Conservation (phyloP, 37 sponge, comb jelly and placozoan genomes). For the Hexactinellida sp. region DNA sequence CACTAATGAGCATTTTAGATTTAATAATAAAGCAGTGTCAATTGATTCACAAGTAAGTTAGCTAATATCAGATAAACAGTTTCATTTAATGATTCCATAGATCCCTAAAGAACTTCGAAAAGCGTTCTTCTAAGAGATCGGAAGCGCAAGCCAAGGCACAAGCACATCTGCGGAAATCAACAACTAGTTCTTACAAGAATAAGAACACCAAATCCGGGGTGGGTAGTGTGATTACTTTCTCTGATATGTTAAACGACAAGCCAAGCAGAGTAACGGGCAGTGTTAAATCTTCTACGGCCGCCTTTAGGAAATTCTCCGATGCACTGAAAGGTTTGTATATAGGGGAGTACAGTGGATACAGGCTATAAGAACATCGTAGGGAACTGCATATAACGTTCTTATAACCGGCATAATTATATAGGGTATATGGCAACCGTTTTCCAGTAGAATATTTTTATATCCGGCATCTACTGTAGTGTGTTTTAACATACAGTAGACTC, state of each 20-base stretch:
- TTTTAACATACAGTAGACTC: no score
- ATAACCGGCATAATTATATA: no score
- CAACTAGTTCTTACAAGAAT: background rate
- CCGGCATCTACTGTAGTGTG: no score
- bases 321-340: background rate
- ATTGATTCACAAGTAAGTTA: no score
- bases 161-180: conserved; percentile 1
- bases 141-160: conserved; percentile 2
- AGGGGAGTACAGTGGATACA: no score
- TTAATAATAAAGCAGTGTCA: no score
- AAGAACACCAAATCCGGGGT: background rate
- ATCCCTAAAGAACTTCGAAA: background rate
- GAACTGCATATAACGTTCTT: no score
- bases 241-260: background rate
- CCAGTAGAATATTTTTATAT: no score
- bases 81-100: background rate
- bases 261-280: background rate
- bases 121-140: background rate
- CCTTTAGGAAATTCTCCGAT: background rate
- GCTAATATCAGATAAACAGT: no score
- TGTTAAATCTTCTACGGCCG: background rate
- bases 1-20: no score
- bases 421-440: no score
- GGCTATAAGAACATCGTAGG: no score
- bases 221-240: background rate